phyloP scores from a whole-genome alignment of 2,888 invertebrate species.

The Camptogramma bilineatum region DNA sequence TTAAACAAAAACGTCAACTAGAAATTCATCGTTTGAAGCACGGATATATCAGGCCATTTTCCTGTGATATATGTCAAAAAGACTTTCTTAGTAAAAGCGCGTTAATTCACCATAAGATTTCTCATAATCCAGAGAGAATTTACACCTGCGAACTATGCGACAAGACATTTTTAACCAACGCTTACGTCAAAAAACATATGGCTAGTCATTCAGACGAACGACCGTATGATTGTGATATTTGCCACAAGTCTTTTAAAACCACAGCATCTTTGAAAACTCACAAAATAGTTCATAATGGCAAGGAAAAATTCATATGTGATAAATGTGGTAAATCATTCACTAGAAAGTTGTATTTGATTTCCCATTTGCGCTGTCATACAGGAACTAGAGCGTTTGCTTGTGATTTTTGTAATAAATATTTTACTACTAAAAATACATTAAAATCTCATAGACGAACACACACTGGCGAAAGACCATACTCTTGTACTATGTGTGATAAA shows the following conservation, averaged over 20 bases:
- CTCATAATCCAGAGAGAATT: not conserved
- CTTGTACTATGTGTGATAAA: conserved; percentile 4
- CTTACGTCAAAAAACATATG: conserved; percentile 16
- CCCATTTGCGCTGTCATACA: conserved; percentile 18
- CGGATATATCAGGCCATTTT: not conserved
- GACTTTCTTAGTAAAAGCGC: not conserved
- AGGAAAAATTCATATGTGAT: conserved; percentile 16
- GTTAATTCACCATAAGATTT: not conserved
- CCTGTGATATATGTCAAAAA: conserved; percentile 4
- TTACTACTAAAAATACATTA: not conserved
- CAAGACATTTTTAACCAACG: not conserved
- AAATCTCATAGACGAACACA: conserved; percentile 4
- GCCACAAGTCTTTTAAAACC: conserved; percentile 6
- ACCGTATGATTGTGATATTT: conserved; percentile 19
- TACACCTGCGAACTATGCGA: conserved; percentile 9
- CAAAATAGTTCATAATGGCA: conserved; percentile 8
- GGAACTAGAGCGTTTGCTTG: conserved; percentile 28
- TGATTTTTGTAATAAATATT: conserved; percentile 18
- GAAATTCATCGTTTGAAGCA: not conserved
- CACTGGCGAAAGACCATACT: not conserved
- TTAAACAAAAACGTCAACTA: not conserved
- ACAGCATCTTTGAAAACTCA: not conserved
- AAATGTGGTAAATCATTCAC: conserved; percentile 19
- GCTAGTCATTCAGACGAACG: conserved; percentile 16
- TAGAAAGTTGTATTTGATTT: not conserved